phyloP scores from a whole-genome alignment of 2,888 invertebrate genomes.

The Rhamnusium bicolor region DNA sequence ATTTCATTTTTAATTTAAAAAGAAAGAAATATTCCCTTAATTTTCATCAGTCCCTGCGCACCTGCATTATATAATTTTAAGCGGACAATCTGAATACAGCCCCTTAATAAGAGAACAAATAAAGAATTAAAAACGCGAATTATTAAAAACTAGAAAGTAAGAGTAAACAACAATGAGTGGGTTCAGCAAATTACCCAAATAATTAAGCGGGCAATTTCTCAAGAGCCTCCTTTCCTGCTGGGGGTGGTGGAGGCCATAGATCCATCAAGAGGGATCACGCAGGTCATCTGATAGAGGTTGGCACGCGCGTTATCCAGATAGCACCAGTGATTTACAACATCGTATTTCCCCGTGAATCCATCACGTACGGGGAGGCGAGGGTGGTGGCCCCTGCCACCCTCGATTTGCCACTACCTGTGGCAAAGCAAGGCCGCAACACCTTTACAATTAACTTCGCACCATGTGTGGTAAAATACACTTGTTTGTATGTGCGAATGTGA shows the following conservation, averaged over 20 bases:
- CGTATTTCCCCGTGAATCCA: slow-evolving; percentile 66
- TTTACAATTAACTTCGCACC: slow-evolving; percentile 46
- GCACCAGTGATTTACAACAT: slow-evolving; percentile 66
- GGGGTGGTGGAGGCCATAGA: slow-evolving; percentile 56
- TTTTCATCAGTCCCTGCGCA: too few species aligned
- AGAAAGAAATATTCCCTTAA: too few species aligned
- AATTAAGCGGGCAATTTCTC: slow-evolving; percentile 49
- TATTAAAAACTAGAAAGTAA: slow-evolving; percentile 18
- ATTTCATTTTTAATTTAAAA: too few species aligned
- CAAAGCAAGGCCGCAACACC: slow-evolving; percentile 47
- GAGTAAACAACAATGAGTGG: slow-evolving; percentile 21
- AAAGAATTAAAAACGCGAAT: background rate
- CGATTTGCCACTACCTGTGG: slow-evolving; percentile 44
- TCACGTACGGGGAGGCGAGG: slow-evolving; percentile 58
- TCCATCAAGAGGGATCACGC: slow-evolving; percentile 67
- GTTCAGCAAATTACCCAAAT: slow-evolving; percentile 40
- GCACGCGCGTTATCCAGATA: slow-evolving; percentile 67
- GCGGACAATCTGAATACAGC: background rate
- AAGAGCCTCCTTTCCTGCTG: slow-evolving; percentile 32
- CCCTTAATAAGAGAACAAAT: background rate
- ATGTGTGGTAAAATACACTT: slow-evolving; percentile 37
- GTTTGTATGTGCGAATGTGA: slow-evolving; percentile 31
- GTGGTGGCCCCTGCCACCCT: slow-evolving; percentile 34
- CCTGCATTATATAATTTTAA: too few species aligned
- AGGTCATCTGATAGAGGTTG: slow-evolving; percentile 69